Percentiles rank a stretch among this genome's conserved stretches.
Evolutionary conservation across 1,140 invertebrate species (phyloP).

Genomic region (Probaryconus sp.): DNA sequence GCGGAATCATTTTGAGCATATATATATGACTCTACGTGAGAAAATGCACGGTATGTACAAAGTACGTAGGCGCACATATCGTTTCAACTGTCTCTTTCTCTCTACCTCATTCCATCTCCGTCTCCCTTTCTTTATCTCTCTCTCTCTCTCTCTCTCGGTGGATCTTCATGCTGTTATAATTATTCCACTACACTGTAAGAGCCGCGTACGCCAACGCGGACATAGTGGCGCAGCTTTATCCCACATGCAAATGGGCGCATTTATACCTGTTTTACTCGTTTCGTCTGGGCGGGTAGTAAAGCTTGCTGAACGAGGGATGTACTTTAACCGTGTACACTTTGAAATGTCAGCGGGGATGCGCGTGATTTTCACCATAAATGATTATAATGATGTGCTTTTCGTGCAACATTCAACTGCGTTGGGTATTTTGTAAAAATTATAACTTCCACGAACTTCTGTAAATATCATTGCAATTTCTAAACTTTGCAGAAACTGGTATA

Average conservation of each 20-base stretch:
- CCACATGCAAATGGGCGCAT: slow-evolving; percentile 54
- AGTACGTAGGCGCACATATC: slow-evolving; percentile 54
- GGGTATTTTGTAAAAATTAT: slow-evolving; percentile 16
- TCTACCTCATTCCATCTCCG: no score
- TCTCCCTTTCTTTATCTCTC: no score
- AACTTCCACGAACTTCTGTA: neutral
- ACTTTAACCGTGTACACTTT: slow-evolving; percentile 11
- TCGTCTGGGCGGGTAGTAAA: slow-evolving; percentile 30
- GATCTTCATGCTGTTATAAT: slow-evolving; percentile 58
- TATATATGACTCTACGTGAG: slow-evolving; percentile 58
- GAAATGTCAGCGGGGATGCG: slow-evolving; percentile 44
- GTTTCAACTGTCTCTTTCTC: no score
- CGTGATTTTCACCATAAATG: slow-evolving; percentile 54
- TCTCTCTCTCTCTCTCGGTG: slow-evolving; percentile 24
- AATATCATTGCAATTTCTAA: slow-evolving; percentile 1
- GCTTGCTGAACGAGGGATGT: slow-evolving; percentile 19
- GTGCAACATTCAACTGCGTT: slow-evolving; percentile 32
- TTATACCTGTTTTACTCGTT: slow-evolving; percentile 51
- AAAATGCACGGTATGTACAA: slow-evolving; percentile 53
- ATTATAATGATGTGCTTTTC: slow-evolving; percentile 39
- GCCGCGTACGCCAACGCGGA: slow-evolving; percentile 48
- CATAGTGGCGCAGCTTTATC: slow-evolving; percentile 50
- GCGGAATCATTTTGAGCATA: slow-evolving; percentile 50
- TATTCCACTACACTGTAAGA: slow-evolving; percentile 56
- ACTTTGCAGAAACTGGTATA: no score